Conservation (phyloP, 2,113 vertebrate species). For the Bubo bubo region DNA sequence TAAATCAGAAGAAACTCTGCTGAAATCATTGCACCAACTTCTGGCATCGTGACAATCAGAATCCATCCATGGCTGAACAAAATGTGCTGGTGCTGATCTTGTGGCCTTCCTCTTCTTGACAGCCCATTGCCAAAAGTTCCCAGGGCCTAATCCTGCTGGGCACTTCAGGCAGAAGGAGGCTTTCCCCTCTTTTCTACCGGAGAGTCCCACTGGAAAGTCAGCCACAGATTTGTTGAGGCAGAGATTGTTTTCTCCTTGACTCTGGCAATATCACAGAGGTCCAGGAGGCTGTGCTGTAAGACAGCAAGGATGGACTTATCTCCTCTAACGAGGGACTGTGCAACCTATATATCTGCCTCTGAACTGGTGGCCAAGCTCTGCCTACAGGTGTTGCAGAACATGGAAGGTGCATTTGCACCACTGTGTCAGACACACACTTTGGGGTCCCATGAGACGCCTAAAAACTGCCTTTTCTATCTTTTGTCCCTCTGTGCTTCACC, state of each 20-base stretch:
- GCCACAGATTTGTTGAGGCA: neutral
- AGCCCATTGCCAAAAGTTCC: neutral
- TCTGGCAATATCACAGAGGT: neutral
- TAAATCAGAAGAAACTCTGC: neutral
- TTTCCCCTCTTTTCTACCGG: neutral
- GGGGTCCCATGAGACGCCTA: neutral
- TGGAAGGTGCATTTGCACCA: neutral
- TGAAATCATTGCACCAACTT: neutral
- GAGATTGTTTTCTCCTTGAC: neutral
- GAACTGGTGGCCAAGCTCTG: neutral
- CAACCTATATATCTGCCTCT: neutral
- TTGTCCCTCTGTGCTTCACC: neutral
- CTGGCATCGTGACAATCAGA: neutral
- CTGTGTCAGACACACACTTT: too few relatives aligned
- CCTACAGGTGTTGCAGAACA: rapidly evolving
- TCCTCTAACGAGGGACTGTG: neutral
- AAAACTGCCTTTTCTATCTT: neutral
- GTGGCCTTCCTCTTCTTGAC: neutral
- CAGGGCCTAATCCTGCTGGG: neutral
- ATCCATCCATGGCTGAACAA: neutral
- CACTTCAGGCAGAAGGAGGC: neutral
- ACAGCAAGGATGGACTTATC: neutral
- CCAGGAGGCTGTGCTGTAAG: neutral
- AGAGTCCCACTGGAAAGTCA: neutral
- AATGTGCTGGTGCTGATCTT: neutral